A percentile compares a stretch with the other conserved stretches of the same genome.
Evolutionary conservation across 2,888 invertebrate genomes (phyloP).

Genomic region (Melinaea menophilus): DNA sequence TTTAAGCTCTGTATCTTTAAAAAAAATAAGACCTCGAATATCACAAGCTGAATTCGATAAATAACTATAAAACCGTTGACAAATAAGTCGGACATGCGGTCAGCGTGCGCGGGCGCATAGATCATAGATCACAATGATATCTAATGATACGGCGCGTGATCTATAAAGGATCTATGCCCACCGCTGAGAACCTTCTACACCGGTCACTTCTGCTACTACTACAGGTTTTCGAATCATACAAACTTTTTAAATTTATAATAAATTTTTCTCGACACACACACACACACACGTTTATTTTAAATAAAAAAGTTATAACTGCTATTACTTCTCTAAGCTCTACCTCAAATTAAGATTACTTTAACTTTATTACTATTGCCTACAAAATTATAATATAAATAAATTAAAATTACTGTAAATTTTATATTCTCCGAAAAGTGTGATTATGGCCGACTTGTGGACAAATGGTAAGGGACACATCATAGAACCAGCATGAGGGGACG

Average conservation of each 20-base stretch:
- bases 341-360: not conserved
- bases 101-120: conserved; percentile 44
- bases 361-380: not conserved
- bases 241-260: not conserved
- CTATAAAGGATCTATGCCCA: conserved; percentile 64
- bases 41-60: not conserved
- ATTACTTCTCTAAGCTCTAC: too few species aligned
- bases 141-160: conserved; percentile 72
- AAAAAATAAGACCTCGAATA: too few species aligned
- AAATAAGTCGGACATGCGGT: conserved; percentile 15
- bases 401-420: too few species aligned
- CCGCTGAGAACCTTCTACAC: conserved; percentile 58
- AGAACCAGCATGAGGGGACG: conserved; percentile 34
- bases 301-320: too few species aligned
- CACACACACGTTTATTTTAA: not conserved
- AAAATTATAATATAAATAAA: too few species aligned
- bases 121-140: conserved; percentile 74
- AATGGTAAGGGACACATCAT: conserved; percentile 31
- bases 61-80: conserved; percentile 12
- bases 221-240: conserved; percentile 18
- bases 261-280: too few species aligned
- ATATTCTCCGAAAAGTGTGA: too few species aligned
- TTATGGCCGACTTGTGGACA: not conserved
- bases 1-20: too few species aligned
- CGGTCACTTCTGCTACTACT: conserved; percentile 28